Evolutionary conservation across 1,140 invertebrate genomes (phyloP).

Genomic region (Thalassaphorura encarpata): DNA sequence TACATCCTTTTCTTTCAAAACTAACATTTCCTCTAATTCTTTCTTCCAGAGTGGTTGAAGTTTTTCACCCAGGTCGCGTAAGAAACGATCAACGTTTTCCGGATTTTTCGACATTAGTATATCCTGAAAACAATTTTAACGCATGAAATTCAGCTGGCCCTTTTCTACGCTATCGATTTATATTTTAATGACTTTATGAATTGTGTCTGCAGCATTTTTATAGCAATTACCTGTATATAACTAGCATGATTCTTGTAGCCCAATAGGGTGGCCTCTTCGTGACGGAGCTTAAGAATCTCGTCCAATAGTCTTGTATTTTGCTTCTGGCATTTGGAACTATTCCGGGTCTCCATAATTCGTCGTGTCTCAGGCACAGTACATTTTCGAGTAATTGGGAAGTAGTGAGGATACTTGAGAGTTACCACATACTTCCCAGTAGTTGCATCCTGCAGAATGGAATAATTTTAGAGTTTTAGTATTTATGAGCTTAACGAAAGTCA

Average conservation of each 20-base stretch:
- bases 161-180: too few relatives aligned
- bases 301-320: constrained; percentile 45
- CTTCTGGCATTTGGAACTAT: constrained; percentile 43
- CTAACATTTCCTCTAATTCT: constrained; percentile 40
- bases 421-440: constrained; percentile 40
- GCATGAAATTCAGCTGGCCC: too few relatives aligned
- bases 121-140: constrained; percentile 34
- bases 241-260: constrained; percentile 44
- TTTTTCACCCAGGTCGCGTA: constrained; percentile 41
- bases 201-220: constrained; percentile 2
- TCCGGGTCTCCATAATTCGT: constrained; percentile 40
- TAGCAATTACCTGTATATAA: constrained; percentile 35
- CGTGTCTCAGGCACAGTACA: constrained; percentile 41
- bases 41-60: constrained; percentile 41
- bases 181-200: neutral
- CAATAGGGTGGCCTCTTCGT: constrained; percentile 42
- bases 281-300: constrained; percentile 43
- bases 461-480: too few relatives aligned
- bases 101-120: constrained; percentile 45
- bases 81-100: constrained; percentile 42
- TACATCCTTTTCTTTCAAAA: constrained; percentile 45
- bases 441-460: constrained; percentile 10
- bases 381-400: constrained; percentile 46
- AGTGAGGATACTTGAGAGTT: constrained; percentile 46
- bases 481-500: too few relatives aligned